A percentile compares a stretch with the other conserved stretches of the same genome.
phyloP scores from a whole-genome alignment of 2,797 vertebrate genomes.

The Peromyscus melanophrys region DNA sequence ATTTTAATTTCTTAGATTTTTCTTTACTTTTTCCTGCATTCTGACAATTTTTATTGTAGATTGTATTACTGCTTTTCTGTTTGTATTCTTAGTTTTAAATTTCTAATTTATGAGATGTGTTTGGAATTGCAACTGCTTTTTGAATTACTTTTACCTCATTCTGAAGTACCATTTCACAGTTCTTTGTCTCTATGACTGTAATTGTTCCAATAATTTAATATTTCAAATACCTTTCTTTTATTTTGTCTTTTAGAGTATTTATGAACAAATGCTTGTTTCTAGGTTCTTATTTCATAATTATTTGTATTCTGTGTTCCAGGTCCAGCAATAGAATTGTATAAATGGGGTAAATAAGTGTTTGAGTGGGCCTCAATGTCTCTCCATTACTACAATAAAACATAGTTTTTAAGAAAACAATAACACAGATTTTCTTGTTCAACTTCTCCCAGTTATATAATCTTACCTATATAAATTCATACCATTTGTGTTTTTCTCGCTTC shows the following conservation, averaged over 20 bases:
- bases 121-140: not conserved
- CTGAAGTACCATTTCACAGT: not conserved
- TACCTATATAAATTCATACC: not conserved
- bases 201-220: not conserved
- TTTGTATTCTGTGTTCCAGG: not conserved
- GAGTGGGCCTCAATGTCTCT: not conserved
- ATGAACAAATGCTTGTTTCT: not conserved
- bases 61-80: not conserved
- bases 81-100: not conserved
- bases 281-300: not conserved
- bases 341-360: not conserved
- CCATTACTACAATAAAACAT: not conserved
- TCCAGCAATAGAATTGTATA: not conserved
- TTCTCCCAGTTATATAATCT: not conserved
- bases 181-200: not conserved
- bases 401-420: not conserved
- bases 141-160: conserved; percentile 5
- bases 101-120: not conserved
- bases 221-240: not conserved
- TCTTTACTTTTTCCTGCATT: not conserved
- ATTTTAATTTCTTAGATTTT: not conserved
- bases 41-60: not conserved
- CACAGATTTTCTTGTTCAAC: not conserved
- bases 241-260: not conserved
- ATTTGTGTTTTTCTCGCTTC: not conserved